Evolutionary conservation across 2,797 vertebrate genomes (phyloP), one percentile per base, ranked within the genome.

Genomic region (Neoniphon sammara): DNA sequence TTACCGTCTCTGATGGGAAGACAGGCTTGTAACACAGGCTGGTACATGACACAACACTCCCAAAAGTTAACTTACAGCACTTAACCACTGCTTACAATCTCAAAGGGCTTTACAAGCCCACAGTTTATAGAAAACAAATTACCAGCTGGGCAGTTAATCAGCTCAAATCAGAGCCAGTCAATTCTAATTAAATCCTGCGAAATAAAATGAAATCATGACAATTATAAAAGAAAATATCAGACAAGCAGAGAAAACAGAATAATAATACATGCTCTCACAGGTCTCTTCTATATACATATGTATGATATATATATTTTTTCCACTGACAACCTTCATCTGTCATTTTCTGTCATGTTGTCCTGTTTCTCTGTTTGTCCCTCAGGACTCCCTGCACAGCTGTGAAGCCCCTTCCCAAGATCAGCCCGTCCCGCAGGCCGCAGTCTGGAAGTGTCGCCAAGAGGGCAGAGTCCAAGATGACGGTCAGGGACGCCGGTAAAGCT

Each of bases 361-460:
- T 27, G 8, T 8, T 54, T 17, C 27, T 76, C 0, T 78, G 5
- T 70, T 57, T 79, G 10, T 82, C 23, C 30, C 7, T 15, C 73
- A 93, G 91, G 73, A 81, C 50, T 67, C 53, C 87, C 0, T 68
- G 67, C 66, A 85, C 87, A 66, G 78, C 81, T 47, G 79, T 68
- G 11, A 92, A 87, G 63, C 83, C 77, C 69, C 89, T 93, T 36
- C 91, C 92, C 65, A 92, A 87, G 81, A 93, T 93, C 74, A 81
- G 5, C 66, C 36, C 75, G 0, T 50, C 64, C 9, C 79, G 59
- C 27, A 70, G 23, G 21, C 66, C 30, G 6, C 66, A 64, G 36
- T 85, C 83, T 44, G 84, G 68, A 55, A 70, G 36, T 0, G 52
- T 39, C 42, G 23, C 60, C 65, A 92, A 84, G 70, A 91, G 42